phyloP scores from a whole-genome alignment of 2,888 invertebrate genomes.

The Perithous albicinctus region DNA sequence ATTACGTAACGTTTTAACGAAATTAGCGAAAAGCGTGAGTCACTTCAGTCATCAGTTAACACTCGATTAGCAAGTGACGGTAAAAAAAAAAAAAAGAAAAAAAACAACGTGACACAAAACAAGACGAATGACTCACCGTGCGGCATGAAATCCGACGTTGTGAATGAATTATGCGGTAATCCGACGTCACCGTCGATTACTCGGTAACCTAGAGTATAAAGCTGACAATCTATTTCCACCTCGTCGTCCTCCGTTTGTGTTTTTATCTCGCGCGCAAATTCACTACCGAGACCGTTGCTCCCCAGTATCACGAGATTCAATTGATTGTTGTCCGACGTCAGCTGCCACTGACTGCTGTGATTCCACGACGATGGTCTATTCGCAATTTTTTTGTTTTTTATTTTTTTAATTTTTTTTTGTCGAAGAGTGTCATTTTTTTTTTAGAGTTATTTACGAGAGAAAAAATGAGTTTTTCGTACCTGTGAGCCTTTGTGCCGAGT shows the following conservation, averaged over 20 bases:
- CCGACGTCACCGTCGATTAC: slow-evolving; percentile 95
- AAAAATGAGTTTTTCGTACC: slow-evolving; percentile 78
- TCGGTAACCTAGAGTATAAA: slow-evolving; percentile 93
- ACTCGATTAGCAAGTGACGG: background rate
- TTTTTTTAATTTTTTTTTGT: slow-evolving; percentile 10
- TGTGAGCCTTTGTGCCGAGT: slow-evolving; percentile 89
- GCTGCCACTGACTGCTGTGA: slow-evolving; percentile 88
- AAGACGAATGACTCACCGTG: slow-evolving; percentile 92
- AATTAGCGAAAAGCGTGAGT: slow-evolving; percentile 21
- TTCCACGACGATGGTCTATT: slow-evolving; percentile 88
- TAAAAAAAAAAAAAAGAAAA: too few relatives aligned
- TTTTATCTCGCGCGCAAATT: slow-evolving; percentile 93
- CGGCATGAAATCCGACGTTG: slow-evolving; percentile 94
- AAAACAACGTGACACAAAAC: too few relatives aligned
- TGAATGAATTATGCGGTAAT: slow-evolving; percentile 92
- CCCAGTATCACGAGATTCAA: slow-evolving; percentile 96
- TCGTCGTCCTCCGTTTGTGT: slow-evolving; percentile 95
- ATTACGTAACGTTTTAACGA: slow-evolving; percentile 14
- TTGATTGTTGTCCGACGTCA: slow-evolving; percentile 89
- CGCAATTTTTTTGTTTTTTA: slow-evolving; percentile 38
- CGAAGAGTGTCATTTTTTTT: too few relatives aligned
- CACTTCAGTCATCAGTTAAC: background rate
- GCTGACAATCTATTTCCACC: slow-evolving; percentile 91
- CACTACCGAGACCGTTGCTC: slow-evolving; percentile 93
- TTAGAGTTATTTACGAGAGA: background rate